Evolutionary conservation across 2,888 invertebrate genomes (phyloP).

Genomic region (Acleris emargana): DNA sequence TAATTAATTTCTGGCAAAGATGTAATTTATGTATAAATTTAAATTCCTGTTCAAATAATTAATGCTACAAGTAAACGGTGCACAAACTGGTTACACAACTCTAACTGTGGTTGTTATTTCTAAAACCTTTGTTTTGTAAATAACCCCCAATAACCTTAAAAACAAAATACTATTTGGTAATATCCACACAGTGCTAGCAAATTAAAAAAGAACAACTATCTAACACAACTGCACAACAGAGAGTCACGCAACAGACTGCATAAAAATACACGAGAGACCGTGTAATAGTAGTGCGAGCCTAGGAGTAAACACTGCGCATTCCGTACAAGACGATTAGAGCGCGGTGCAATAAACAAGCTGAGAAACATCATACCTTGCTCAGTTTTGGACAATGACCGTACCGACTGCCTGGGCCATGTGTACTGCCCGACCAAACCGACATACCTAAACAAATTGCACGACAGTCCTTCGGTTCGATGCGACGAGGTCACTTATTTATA

Average conservation of each 20-base stretch:
- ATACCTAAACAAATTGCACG: conserved; percentile 81
- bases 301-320: conserved; percentile 41
- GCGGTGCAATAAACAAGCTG: conserved; percentile 29
- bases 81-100: conserved; percentile 1
- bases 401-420: conserved; percentile 80
- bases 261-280: conserved; percentile 29
- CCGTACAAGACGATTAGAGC: conserved; percentile 22
- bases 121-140: conserved; percentile 6
- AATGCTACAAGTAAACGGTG: background rate
- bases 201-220: background rate
- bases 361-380: conserved; percentile 69
- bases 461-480: conserved; percentile 69
- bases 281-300: conserved; percentile 34
- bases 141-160: conserved; percentile 6
- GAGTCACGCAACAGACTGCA: conserved; percentile 32
- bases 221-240: conserved; percentile 33
- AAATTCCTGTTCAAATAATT: background rate
- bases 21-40: background rate
- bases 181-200: conserved; percentile 17
- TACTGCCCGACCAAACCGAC: conserved; percentile 90
- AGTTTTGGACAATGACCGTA: conserved; percentile 73
- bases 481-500: conserved; percentile 65
- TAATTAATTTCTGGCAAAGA: background rate
- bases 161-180: conserved; percentile 5
- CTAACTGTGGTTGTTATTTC: background rate